phyloP scores from a whole-genome alignment of 2,797 vertebrate species.

The Tokudaia muenninki region DNA sequence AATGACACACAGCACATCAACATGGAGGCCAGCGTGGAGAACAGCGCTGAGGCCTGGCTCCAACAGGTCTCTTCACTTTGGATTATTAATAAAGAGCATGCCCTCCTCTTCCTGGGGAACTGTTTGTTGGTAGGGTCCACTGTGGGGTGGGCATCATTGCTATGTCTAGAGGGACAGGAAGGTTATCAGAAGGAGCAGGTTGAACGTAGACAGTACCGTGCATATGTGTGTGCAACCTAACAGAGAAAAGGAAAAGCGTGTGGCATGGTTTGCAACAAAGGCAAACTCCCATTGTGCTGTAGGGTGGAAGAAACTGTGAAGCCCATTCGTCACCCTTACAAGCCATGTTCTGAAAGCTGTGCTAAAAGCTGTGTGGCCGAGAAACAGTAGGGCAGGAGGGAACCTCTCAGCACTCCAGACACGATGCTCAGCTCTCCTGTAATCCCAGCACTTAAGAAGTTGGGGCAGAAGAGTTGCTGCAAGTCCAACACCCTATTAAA shows the following conservation, averaged over 20 bases:
- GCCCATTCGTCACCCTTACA: background rate
- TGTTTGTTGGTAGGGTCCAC: background rate
- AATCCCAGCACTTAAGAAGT: background rate
- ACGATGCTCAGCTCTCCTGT: background rate
- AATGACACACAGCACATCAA: background rate
- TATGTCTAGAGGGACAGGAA: background rate
- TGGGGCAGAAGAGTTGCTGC: background rate
- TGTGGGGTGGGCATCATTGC: background rate
- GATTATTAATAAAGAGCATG: conserved; percentile 26
- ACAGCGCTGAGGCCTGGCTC: background rate
- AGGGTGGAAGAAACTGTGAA: background rate
- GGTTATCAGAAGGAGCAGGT: background rate
- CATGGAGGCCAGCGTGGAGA: background rate
- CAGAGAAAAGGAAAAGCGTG: background rate
- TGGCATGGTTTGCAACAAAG: background rate
- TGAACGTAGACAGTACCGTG: background rate
- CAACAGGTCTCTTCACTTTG: conserved; percentile 2
- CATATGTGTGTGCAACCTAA: background rate
- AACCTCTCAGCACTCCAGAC: background rate
- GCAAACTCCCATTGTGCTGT: background rate
- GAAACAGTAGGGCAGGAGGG: background rate
- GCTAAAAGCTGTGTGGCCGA: background rate
- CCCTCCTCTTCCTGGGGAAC: background rate
- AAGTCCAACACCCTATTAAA: background rate
- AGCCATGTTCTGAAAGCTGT: background rate